Base-by-base conservation (phyloP, 1,140 invertebrate species). In the Holcopasites calliopsidis region DNA sequence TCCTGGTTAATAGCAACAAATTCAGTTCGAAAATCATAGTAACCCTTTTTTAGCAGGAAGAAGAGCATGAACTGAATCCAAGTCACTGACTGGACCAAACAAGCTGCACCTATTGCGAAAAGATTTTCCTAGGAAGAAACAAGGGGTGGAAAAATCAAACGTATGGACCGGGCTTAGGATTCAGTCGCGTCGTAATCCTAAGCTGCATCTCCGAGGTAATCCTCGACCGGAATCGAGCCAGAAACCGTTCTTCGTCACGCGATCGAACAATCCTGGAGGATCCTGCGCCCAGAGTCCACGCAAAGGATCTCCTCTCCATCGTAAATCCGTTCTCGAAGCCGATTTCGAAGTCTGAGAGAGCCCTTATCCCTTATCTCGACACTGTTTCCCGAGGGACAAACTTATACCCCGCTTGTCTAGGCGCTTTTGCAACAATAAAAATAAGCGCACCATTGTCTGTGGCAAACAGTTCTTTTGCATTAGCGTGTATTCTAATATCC, bases 321-420 rank as follows among this genome's bases (percentile, higher is more conserved):
- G 66, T 70, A 70, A 70, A 70, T 70, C 66, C 40, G 33, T 70
- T 57, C 66, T 58, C 66, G 38, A 70, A 58, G 26, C 66, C 54
- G 23, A 68, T 54, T 33, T 18, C 35, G 52, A 70, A 28, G 26
- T 33, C 38, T 16, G 13, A 21, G n/a, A 40, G 13, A n/a, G 7
- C 35, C n/a, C 35, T 13, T 0, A 10, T 6, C 40, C 23, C 60
- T 44, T n/a, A n/a, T 31, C n/a, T 13, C 61, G 0, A 1, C 6
- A 21, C 11, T 60, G 38, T 38, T 61, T 44, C 38, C 58, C 42
- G 6, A 26, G 52, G 52, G 28, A 55, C 57, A 21, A 60, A 65
- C 35, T 49, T 65, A 65, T 65, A 28, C 61, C 28, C n/a, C n/a
- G 61, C 11, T 50, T 49, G 28, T 65, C 49, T 23, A 33, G 42